These are phyloP conservation scores for Buceros bicornis DNA, from an alignment of 2,797 vertebrate genomes.

Conservation along the genomic window DNA sequence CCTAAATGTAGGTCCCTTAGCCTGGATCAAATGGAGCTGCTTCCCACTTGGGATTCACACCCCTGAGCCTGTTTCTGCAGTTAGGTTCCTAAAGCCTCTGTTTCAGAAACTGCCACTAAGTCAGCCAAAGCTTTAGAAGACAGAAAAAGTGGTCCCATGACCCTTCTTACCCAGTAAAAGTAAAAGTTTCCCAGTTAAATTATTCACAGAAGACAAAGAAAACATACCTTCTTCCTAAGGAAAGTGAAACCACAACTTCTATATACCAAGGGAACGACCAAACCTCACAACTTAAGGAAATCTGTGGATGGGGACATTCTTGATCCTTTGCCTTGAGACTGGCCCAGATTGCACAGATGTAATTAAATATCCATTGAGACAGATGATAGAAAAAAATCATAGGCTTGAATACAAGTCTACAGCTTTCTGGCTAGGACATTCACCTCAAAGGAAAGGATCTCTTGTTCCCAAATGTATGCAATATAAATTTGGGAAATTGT, in stretches of 20 bases:
- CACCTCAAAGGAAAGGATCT: not conserved
- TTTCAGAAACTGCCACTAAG: not conserved
- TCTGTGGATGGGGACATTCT: not conserved
- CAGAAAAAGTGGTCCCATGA: not conserved
- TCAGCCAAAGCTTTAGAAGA: not conserved
- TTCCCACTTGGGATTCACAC: not conserved
- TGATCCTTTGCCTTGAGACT: not conserved
- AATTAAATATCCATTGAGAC: not conserved
- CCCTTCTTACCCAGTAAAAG: not conserved
- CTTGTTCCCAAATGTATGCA: not conserved
- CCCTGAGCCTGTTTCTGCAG: not conserved
- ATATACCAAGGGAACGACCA: not conserved
- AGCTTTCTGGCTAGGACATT: not conserved
- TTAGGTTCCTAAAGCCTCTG: not conserved
- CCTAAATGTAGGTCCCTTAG: not conserved
- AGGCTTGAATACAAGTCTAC: not conserved
- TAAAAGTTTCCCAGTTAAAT: not conserved
- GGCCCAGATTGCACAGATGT: not conserved
- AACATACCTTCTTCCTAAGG: not conserved
- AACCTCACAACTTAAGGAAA: not conserved
- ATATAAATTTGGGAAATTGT: not conserved
- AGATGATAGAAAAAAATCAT: not conserved
- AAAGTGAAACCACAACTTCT: not conserved
- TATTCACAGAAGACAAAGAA: not conserved
- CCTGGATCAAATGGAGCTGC: not conserved